Percentiles rank a stretch among this genome's conserved stretches.
phyloP scores from a whole-genome alignment of 2,113 vertebrate species.

The Carassius gibelio region DNA sequence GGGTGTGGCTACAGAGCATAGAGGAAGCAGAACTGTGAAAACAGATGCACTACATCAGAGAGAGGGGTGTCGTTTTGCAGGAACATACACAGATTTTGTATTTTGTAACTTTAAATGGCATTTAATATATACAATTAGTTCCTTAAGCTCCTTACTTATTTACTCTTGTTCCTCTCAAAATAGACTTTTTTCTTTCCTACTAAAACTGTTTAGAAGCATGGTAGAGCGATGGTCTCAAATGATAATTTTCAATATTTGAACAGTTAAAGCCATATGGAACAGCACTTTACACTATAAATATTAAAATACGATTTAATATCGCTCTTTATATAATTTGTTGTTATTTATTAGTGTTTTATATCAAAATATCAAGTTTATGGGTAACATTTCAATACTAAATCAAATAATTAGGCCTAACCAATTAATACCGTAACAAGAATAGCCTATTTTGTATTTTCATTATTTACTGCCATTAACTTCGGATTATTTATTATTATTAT shows the following conservation, averaged over 20 bases:
- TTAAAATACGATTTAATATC: neutral
- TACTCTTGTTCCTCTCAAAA: neutral
- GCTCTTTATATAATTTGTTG: neutral
- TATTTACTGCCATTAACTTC: neutral
- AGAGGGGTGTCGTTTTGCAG: neutral
- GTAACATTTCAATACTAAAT: neutral
- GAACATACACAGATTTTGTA: neutral
- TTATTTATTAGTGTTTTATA: neutral
- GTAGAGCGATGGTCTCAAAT: neutral
- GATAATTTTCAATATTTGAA: neutral
- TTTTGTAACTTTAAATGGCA: neutral
- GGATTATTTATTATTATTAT: neutral
- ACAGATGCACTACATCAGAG: constrained; percentile 11
- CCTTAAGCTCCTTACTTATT: neutral
- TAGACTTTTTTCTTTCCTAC: neutral
- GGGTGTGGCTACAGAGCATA: constrained; percentile 57
- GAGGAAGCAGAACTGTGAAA: constrained; percentile 54
- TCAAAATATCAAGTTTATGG: neutral
- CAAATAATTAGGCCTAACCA: neutral
- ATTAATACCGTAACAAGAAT: neutral
- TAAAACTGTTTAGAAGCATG: neutral
- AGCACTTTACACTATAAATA: neutral
- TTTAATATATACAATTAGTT: neutral
- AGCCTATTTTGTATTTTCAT: neutral
- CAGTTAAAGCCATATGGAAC: neutral